Base-by-base conservation (phyloP, 2,113 vertebrate genomes). In the Malurus melanocephalus region DNA sequence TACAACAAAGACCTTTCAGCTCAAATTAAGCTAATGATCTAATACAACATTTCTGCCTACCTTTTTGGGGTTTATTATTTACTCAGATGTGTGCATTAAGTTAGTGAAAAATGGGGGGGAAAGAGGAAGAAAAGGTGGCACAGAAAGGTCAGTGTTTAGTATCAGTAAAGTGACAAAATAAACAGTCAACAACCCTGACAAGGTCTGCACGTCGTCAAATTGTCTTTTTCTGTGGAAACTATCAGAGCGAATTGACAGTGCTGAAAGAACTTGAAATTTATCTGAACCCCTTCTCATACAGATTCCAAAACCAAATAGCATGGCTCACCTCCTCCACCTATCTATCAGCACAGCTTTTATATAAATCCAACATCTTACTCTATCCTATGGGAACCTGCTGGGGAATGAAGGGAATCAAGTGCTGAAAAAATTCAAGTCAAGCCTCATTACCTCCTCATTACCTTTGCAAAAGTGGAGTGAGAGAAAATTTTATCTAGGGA, bases 371-470 rank as follows among this genome's bases (percentile, higher is more conserved):
- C 96, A 96, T 97, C 97, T 97, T 96, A 95, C 93, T 94, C 93
- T 94, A 92, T 97, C 98, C 98, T 98, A 92, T 94, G 98, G 98
- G 98, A 98, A 97, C 97, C 96, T 97, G 96, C 96, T 95, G 96
- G 96, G 95, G 96, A 97, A 96, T 93, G 94, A 95, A 95, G 95
- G 93, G 96, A 97, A 97, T 96, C 91, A 95, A 97, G 97, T 88
- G 96, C 95, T 97, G 97, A 97, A 97, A 97, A 97, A 96, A 96
- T 95, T 96, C 98, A 94, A 98, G 98, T 98, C 98, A 98, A 98
- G 98, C 97, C 98, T 99, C 98, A 98, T 98, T 98, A 98, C 98
- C 96, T 98, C 98, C 98, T 98, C 98, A 98, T 99, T 98, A 98
- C 98, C 98, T 98, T 97, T 97, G 97, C 98, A 97, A 98, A 98